A percentile compares a stretch with the other conserved stretches of the same genome.
Evolutionary conservation across 2,113 vertebrate species (phyloP).

Genomic region (Tupaia tana): DNA sequence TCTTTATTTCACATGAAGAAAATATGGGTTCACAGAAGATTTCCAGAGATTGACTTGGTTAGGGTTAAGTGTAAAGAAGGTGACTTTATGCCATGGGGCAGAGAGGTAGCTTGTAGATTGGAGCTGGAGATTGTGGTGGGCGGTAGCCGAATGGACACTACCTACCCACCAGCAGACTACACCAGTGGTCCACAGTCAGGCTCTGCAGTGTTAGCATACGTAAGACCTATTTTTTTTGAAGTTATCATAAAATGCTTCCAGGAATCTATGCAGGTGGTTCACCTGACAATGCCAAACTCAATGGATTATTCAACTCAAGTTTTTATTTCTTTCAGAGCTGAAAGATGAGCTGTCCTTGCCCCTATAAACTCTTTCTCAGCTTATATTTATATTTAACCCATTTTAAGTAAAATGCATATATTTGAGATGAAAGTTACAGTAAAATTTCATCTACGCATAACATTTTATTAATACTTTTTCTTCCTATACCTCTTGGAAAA

Average conservation of each 20-base stretch:
- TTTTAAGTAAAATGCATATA: slow-evolving; percentile 61
- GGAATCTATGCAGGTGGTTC: background rate
- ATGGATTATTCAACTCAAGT: background rate
- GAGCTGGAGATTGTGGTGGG: background rate
- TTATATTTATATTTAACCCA: slow-evolving; percentile 62
- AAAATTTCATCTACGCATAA: slow-evolving; percentile 57
- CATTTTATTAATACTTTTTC: slow-evolving; percentile 54
- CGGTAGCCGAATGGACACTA: background rate
- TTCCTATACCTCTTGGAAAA: slow-evolving; percentile 16
- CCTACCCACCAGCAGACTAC: background rate
- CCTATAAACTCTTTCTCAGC: background rate
- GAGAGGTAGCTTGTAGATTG: background rate
- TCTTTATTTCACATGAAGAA: background rate
- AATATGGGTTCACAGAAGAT: background rate
- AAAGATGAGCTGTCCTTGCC: slow-evolving; percentile 52
- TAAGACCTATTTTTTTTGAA: background rate
- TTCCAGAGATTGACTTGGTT: background rate
- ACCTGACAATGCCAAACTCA: background rate
- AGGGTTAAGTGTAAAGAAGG: background rate
- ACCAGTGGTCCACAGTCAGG: background rate
- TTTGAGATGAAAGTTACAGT: slow-evolving; percentile 37
- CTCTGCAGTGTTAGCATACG: background rate
- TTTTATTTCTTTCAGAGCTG: slow-evolving; percentile 50
- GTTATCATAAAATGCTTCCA: slow-evolving; percentile 10
- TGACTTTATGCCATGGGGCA: background rate